Percentiles rank a stretch among this genome's conserved stretches.
These are phyloP conservation scores for Dasyprocta punctata DNA, from an alignment of 2,113 vertebrate genomes.

Conservation along the genomic window DNA sequence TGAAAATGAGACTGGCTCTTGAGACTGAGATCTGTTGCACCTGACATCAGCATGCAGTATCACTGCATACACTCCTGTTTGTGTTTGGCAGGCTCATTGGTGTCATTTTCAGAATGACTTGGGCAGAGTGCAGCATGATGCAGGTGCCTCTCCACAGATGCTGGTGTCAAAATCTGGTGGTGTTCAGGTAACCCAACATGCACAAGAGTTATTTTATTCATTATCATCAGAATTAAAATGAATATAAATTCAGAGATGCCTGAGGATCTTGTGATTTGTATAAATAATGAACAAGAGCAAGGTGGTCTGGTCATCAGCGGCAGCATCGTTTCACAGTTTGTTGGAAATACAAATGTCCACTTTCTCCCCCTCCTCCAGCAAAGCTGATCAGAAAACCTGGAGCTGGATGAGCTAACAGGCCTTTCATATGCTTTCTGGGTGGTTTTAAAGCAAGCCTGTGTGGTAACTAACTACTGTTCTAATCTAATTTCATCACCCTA, in stretches of 20 bases:
- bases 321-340: not conserved
- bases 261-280: not conserved
- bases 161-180: not conserved
- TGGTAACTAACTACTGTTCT: not conserved
- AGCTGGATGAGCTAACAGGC: fast-evolving
- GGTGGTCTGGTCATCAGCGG: not conserved
- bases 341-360: not conserved
- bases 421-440: not conserved
- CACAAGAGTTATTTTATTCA: too few relatives aligned
- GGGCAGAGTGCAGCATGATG: too few relatives aligned
- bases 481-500: too few relatives aligned
- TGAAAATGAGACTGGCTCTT: not conserved
- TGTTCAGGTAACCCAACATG: not conserved
- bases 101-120: not conserved
- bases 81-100: too few relatives aligned
- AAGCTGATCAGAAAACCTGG: not conserved
- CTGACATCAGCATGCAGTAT: too few relatives aligned
- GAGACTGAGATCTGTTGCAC: not conserved
- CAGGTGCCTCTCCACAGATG: not conserved
- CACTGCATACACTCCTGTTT: fast-evolving
- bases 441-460: too few relatives aligned
- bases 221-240: not conserved
- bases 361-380: not conserved
- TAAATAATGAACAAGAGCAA: not conserved
- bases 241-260: not conserved